A percentile compares a stretch with the other conserved stretches of the same genome.
Evolutionary conservation across 2,888 invertebrate genomes (phyloP).

Genomic region (Heliconius cydno): DNA sequence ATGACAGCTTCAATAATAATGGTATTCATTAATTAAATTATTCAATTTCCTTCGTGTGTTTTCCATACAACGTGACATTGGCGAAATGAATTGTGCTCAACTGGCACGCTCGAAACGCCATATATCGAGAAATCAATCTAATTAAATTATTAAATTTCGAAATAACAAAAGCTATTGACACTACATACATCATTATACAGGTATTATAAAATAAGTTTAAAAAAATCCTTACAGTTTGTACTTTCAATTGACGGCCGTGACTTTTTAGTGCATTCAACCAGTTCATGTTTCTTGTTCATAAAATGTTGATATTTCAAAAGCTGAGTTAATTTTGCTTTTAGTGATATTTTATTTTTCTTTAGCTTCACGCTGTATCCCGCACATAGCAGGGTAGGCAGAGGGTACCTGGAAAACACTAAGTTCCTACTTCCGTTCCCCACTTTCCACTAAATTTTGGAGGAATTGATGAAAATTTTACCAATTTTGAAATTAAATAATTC

Average conservation of each 20-base stretch:
- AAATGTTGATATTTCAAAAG: constrained; percentile 13
- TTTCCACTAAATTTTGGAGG: no score
- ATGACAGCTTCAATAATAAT: no score
- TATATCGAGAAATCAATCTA: no score
- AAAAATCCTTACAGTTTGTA: constrained; percentile 3
- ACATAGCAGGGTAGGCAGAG: background rate
- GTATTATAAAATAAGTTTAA: background rate
- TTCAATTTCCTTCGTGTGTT: no score
- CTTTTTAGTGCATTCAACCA: constrained; percentile 26
- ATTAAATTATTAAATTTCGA: background rate
- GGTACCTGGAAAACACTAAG: background rate
- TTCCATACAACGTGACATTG: no score
- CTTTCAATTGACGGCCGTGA: constrained; percentile 27
- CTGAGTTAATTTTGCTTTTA: background rate
- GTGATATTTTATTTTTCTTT: background rate
- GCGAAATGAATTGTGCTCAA: no score
- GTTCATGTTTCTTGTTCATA: constrained; percentile 15
- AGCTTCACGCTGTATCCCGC: background rate
- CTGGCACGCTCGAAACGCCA: no score
- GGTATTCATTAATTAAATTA: background rate
- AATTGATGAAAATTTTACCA: no score
- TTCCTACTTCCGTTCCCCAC: no score
- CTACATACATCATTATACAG: background rate
- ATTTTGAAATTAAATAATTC: no score
- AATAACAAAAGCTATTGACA: background rate